Conservation (phyloP, 1,140 invertebrate species). For the Hirudo medicinalis region DNA sequence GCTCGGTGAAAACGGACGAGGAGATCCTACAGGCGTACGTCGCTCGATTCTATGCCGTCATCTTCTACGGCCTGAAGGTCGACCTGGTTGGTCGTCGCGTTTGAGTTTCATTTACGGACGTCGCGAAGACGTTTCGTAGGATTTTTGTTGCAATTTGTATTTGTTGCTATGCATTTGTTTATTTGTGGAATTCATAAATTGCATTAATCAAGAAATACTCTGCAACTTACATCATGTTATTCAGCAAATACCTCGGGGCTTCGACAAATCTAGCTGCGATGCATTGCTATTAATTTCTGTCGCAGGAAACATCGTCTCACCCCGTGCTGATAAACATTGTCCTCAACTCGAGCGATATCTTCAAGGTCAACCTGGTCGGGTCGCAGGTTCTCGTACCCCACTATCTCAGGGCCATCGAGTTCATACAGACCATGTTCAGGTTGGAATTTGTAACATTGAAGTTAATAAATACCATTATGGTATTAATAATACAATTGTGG, state of each 20-base stretch:
- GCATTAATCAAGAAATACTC: no score
- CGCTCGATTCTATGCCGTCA: constrained; percentile 79
- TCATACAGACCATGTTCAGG: constrained; percentile 47
- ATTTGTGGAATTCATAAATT: constrained; percentile 6
- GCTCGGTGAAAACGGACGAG: constrained; percentile 87
- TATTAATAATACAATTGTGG: not conserved
- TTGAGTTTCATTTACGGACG: no score
- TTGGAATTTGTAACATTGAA: constrained; percentile 19
- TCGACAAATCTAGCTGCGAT: no score
- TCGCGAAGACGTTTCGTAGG: no score
- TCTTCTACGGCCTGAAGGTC: constrained; percentile 70
- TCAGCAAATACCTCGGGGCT: no score
- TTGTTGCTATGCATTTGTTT: no score
- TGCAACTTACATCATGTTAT: no score
- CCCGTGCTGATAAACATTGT: constrained; percentile 61
- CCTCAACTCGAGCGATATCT: constrained; percentile 52
- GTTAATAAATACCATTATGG: not conserved
- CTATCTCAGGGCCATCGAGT: constrained; percentile 73
- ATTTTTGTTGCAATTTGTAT: constrained; percentile 18
- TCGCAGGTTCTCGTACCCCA: constrained; percentile 62
- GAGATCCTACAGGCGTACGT: constrained; percentile 85
- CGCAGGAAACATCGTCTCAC: constrained; percentile 30
- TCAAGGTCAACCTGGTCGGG: constrained; percentile 4
- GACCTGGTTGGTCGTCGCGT: constrained; percentile 36
- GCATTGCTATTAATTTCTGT: constrained; percentile 18